These are phyloP conservation scores for Alcis repandata DNA, from an alignment of 2,888 invertebrate species.

Conservation along the genomic window DNA sequence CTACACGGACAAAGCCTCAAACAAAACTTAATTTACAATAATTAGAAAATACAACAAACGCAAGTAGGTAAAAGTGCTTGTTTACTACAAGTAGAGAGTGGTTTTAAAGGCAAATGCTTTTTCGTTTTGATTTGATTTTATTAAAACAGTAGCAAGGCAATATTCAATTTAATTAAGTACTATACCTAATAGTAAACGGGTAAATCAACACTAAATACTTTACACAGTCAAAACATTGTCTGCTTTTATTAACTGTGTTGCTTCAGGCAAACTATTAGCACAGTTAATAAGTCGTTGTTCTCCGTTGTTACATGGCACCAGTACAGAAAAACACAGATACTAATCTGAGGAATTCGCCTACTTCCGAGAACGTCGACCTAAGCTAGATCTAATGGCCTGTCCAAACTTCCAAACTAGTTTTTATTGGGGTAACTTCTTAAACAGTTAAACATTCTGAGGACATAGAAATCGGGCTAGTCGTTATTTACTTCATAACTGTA, in stretches of 20 bases:
- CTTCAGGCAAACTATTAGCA: conserved; percentile 12
- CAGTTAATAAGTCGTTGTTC: conserved; percentile 2
- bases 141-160: not conserved
- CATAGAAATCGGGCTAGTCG: conserved; percentile 58
- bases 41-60: no score
- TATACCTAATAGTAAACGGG: not conserved
- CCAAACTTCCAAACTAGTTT: conserved; percentile 37
- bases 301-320: conserved; percentile 6
- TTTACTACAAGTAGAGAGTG: no score
- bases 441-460: conserved; percentile 57
- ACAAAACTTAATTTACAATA: not conserved
- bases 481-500: conserved; percentile 52
- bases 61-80: no score
- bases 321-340: conserved; percentile 7
- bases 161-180: not conserved
- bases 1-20: not conserved
- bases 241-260: not conserved
- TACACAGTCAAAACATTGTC: not conserved
- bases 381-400: conserved; percentile 44
- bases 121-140: no score
- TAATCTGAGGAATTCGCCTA: conserved; percentile 30
- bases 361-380: conserved; percentile 52
- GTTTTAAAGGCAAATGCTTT: no score
- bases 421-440: conserved; percentile 48
- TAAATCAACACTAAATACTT: not conserved